Evolutionary conservation across 2,113 vertebrate species (phyloP).

Genomic region (Lipotes vexillifer): DNA sequence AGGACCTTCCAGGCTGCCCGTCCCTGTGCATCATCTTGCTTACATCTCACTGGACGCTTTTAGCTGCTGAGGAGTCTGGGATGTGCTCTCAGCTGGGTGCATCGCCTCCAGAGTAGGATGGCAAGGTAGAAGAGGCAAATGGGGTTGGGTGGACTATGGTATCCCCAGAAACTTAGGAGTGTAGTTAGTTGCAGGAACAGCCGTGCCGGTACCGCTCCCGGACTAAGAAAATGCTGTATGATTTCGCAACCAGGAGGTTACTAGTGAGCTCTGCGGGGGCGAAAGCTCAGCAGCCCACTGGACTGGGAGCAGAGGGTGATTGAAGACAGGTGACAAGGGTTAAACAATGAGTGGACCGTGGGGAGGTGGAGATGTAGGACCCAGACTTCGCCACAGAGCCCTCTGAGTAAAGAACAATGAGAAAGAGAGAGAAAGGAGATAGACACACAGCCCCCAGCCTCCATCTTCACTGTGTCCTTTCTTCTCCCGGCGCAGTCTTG

Average conservation of each 20-base stretch:
- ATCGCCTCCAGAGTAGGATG: neutral
- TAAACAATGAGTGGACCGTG: neutral
- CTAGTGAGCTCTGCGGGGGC: neutral
- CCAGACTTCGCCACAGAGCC: neutral
- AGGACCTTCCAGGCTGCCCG: neutral
- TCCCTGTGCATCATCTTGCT: rapidly evolving
- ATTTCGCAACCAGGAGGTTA: neutral
- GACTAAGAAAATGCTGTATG: rapidly evolving
- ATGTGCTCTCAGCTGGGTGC: rapidly evolving
- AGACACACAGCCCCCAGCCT: rapidly evolving
- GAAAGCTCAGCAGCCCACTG: rapidly evolving
- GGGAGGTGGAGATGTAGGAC: neutral
- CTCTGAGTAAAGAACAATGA: neutral
- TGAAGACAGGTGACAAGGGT: neutral
- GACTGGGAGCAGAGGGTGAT: neutral
- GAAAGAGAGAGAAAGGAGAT: neutral
- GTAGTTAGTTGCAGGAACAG: neutral
- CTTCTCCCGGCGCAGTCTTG: neutral
- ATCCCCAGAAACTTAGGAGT: neutral
- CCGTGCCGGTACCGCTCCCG: rapidly evolving
- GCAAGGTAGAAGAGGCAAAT: neutral
- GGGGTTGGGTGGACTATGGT: neutral
- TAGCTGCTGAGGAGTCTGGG: neutral
- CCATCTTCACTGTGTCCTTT: neutral
- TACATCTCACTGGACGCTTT: neutral